Conservation (phyloP, 2,888 invertebrate genomes). For the Agelastica alni region DNA sequence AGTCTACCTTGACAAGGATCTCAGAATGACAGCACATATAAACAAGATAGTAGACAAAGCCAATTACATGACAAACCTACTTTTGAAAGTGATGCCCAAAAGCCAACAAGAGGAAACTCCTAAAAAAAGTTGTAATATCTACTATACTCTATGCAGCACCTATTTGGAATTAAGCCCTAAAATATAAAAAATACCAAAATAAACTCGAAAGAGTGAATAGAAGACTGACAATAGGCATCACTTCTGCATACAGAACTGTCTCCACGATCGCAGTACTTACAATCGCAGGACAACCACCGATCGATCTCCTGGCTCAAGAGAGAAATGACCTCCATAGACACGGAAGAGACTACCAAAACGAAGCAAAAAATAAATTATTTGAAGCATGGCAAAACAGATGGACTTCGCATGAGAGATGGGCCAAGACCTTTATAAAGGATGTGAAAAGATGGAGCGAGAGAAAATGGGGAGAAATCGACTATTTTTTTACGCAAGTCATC, state of each 20-base stretch:
- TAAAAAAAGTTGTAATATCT: neutral
- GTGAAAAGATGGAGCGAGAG: constrained; percentile 14
- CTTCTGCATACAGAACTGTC: constrained; percentile 9
- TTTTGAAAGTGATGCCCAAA: neutral
- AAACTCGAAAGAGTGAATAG: too few species aligned
- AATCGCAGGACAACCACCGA: neutral
- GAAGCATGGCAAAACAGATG: constrained; percentile 9
- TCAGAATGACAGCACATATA: neutral
- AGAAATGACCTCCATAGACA: neutral
- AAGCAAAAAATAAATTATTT: neutral
- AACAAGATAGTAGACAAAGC: neutral
- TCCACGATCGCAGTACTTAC: neutral
- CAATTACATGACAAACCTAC: too few species aligned
- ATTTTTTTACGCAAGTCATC: constrained; percentile 15
- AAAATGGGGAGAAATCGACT: constrained; percentile 16
- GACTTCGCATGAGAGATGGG: neutral
- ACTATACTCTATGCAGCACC: constrained; percentile 1
- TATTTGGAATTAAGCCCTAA: too few species aligned
- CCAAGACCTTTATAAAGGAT: constrained; percentile 18
- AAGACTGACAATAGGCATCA: too few species aligned
- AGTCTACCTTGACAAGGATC: neutral
- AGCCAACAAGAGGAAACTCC: neutral
- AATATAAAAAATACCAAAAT: too few species aligned
- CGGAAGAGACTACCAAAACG: neutral
- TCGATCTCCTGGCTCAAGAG: neutral